Conservation (phyloP, 2,888 invertebrate genomes). For the Automeris io region DNA sequence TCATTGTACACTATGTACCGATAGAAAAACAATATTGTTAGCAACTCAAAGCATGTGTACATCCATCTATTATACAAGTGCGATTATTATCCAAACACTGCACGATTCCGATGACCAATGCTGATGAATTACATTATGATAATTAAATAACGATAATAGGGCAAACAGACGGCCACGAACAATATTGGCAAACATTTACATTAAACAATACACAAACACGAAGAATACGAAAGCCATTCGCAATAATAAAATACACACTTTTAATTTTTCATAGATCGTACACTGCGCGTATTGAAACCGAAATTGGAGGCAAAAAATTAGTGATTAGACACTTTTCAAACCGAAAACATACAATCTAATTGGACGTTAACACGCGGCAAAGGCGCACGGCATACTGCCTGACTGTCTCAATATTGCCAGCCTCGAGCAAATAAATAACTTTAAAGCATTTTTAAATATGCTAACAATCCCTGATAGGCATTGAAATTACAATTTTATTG, state of each 20-base stretch:
- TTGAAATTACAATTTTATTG: too few species aligned
- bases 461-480: too few species aligned
- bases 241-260: constrained; percentile 12
- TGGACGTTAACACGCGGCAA: constrained; percentile 21
- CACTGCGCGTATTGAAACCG: constrained; percentile 24
- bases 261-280: constrained; percentile 12
- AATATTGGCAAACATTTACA: constrained; percentile 16
- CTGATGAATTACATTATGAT: constrained; percentile 10
- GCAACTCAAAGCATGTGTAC: too few species aligned
- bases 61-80: too few species aligned
- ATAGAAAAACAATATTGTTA: too few species aligned
- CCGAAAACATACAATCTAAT: constrained; percentile 14
- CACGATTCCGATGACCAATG: constrained; percentile 6
- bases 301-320: constrained; percentile 14
- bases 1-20: too few species aligned
- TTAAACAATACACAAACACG: constrained; percentile 10
- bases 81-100: constrained; percentile 9
- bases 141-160: constrained; percentile 18
- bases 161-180: constrained; percentile 16
- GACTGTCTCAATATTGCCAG: too few species aligned
- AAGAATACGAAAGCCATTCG: constrained; percentile 18
- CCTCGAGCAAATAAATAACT: too few species aligned
- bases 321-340: not conserved
- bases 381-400: constrained; percentile 28
- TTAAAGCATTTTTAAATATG: too few species aligned